These are phyloP conservation scores for Stegophylla sp. DNA, from an alignment of 2,888 invertebrate genomes.

Conservation along the genomic window DNA sequence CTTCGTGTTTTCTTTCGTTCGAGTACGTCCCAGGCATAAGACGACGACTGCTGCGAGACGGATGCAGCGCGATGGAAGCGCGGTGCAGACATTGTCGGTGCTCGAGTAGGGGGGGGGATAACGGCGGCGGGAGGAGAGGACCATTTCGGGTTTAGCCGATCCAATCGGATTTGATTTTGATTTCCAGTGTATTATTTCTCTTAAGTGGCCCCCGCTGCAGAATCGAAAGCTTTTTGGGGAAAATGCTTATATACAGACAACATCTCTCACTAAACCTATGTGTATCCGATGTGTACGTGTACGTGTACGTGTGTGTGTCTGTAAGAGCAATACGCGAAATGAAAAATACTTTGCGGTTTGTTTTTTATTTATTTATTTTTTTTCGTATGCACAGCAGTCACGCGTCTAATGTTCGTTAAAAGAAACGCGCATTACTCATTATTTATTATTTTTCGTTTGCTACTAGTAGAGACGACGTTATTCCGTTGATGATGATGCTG, in stretches of 20 bases:
- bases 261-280: not conserved
- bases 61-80: not conserved
- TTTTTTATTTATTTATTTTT: not conserved
- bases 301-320: too few species aligned
- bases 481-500: too few species aligned
- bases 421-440: too few species aligned
- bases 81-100: not conserved
- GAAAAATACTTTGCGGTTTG: not conserved
- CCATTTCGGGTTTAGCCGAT: slow-evolving; percentile 40
- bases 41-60: slow-evolving; percentile 3
- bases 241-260: too few species aligned
- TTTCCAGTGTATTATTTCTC: slow-evolving; percentile 41
- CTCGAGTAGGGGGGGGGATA: not conserved
- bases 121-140: not conserved
- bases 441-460: too few species aligned
- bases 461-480: too few species aligned
- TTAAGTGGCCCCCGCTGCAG: not conserved
- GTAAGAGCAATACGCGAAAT: not conserved
- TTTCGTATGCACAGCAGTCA: too few species aligned
- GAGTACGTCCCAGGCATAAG: slow-evolving; percentile 11
- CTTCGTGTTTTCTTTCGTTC: slow-evolving; percentile 55
- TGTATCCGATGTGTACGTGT: not conserved
- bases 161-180: slow-evolving; percentile 50
- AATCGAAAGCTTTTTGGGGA: slow-evolving; percentile 18
- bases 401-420: too few species aligned